These are phyloP conservation scores for Coryphaenoides rupestris DNA, from an alignment of 2,113 vertebrate species.

Conservation along the genomic window DNA sequence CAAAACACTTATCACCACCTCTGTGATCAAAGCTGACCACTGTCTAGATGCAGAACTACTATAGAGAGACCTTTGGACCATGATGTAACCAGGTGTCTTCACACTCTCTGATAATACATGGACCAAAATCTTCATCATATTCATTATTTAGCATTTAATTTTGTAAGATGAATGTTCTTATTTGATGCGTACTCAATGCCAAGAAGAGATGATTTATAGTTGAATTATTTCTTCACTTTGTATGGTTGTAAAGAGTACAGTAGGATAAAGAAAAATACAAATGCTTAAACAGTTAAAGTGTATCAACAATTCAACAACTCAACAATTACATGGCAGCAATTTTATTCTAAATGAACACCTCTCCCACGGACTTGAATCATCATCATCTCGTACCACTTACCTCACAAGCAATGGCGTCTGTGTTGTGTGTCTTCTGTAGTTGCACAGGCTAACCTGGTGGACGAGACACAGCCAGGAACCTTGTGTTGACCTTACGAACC, in stretches of 20 bases:
- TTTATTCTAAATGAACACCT: neutral
- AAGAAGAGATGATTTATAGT: no score
- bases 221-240: no score
- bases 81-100: no score
- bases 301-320: neutral
- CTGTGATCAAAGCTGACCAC: no score
- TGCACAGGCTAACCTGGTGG: conserved; percentile 88
- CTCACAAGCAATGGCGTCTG: neutral
- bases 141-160: no score
- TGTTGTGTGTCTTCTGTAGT: conserved; percentile 55
- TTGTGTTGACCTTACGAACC: conserved; percentile 40
- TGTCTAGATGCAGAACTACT: no score
- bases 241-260: neutral
- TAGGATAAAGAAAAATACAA: neutral
- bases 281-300: neutral
- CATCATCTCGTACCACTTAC: neutral
- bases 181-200: no score
- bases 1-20: no score
- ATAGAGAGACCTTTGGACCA: no score
- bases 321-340: neutral
- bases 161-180: no score
- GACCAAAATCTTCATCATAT: no score
- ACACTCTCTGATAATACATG: no score
- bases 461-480: conserved; percentile 69
- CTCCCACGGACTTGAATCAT: neutral